Conservation (phyloP, 1,140 invertebrate species). For the Chionoecetes opilio region DNA sequence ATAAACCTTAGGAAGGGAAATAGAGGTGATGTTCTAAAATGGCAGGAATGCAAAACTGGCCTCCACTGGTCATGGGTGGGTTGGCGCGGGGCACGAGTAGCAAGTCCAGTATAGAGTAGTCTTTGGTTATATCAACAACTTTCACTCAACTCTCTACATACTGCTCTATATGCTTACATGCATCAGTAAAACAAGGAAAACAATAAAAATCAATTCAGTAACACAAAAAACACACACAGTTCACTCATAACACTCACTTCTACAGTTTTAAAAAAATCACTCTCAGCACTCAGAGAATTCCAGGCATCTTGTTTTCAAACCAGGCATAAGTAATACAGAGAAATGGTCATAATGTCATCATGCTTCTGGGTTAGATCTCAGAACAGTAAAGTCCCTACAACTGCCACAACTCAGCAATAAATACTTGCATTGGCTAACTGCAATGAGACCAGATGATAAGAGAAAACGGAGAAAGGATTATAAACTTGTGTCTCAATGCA, state of each 20-base stretch:
- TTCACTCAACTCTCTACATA: neutral
- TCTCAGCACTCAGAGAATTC: neutral
- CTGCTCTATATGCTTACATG: neutral
- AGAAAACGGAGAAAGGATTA: neutral
- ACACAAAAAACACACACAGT: neutral
- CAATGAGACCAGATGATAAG: conserved; percentile 1
- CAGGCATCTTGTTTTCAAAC: neutral
- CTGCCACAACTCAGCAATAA: conserved; percentile 14
- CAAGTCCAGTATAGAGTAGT: no score
- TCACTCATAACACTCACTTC: neutral
- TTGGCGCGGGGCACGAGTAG: no score
- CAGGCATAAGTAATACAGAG: neutral
- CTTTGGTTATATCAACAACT: neutral
- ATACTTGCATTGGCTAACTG: neutral
- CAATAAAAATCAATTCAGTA: neutral
- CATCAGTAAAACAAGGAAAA: neutral
- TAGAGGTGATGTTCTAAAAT: no score
- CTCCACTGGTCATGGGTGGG: no score
- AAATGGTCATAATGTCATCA: neutral
- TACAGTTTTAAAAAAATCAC: neutral
- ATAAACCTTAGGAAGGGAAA: no score
- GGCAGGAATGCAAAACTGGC: no score
- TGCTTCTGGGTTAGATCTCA: conserved; percentile 9
- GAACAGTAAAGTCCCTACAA: neutral
- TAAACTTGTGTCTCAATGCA: neutral